Conservation (phyloP, 2,888 invertebrate genomes). For the Magallana nippona region DNA sequence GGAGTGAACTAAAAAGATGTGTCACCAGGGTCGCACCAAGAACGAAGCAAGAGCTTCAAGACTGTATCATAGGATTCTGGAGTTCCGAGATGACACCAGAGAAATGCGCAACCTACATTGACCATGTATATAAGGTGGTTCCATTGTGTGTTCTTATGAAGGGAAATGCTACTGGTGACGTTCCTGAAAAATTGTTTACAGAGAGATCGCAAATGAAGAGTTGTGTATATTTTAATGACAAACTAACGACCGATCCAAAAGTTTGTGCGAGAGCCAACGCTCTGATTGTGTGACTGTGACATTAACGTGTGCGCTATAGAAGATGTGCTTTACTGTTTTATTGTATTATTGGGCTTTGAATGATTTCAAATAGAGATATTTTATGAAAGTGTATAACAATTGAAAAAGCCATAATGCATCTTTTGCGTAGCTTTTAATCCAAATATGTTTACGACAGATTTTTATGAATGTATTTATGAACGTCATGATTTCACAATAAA, state of each 20-base stretch:
- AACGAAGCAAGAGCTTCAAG: conserved; percentile 41
- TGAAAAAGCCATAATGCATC: no score
- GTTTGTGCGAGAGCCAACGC: neutral
- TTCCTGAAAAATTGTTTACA: conserved; percentile 45
- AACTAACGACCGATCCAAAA: conserved; percentile 14
- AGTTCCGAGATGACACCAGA: conserved; percentile 38
- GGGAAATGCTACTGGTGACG: conserved; percentile 48
- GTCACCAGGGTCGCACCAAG: conserved; percentile 35
- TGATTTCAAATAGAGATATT: no score
- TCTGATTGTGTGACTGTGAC: neutral
- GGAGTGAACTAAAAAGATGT: conserved; percentile 44
- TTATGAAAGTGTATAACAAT: no score
- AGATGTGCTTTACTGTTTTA: no score
- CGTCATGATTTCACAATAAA: no score
- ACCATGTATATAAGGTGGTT: conserved; percentile 51
- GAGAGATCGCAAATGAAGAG: conserved; percentile 48
- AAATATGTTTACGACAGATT: no score
- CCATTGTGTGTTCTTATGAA: conserved; percentile 46
- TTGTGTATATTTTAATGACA: conserved; percentile 42
- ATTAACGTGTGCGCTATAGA: no score
- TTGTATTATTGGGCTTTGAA: no score
- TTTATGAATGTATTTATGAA: no score
- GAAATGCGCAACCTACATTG: conserved; percentile 49
- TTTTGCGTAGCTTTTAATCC: no score
- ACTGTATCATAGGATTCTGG: conserved; percentile 45